phyloP scores from a whole-genome alignment of 2,113 vertebrate species.

The Ursus arctos region DNA sequence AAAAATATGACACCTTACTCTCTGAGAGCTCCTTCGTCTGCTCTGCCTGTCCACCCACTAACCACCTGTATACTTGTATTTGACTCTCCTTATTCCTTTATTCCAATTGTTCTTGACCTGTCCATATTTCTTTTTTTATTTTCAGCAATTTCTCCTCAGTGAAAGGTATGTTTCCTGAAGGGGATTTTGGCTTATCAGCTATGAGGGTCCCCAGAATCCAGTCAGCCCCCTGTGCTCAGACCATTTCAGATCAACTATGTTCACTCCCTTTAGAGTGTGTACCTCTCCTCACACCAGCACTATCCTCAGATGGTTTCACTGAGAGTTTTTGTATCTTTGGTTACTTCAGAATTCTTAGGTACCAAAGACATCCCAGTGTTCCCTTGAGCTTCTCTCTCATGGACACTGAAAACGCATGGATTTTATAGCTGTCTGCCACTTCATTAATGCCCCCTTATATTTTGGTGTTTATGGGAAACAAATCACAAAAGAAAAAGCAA shows the following conservation, averaged over 20 bases:
- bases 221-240: neutral
- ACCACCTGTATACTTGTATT: neutral
- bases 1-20: neutral
- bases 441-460: neutral
- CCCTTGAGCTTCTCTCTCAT: neutral
- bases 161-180: neutral
- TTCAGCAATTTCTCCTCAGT: neutral
- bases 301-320: neutral
- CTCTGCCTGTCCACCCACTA: neutral
- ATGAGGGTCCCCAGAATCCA: neutral
- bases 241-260: neutral
- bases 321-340: neutral
- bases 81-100: neutral
- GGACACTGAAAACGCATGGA: neutral
- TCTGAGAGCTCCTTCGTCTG: neutral
- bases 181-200: neutral
- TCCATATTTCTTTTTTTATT: neutral
- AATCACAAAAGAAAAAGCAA: neutral
- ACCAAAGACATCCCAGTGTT: neutral
- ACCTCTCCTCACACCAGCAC: rapidly evolving
- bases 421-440: neutral
- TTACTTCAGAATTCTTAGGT: neutral
- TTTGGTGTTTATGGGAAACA: neutral
- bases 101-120: neutral
- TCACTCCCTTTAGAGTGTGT: rapidly evolving